phyloP scores from a whole-genome alignment of 2,888 invertebrate genomes.

The Cephalotes varians region DNA sequence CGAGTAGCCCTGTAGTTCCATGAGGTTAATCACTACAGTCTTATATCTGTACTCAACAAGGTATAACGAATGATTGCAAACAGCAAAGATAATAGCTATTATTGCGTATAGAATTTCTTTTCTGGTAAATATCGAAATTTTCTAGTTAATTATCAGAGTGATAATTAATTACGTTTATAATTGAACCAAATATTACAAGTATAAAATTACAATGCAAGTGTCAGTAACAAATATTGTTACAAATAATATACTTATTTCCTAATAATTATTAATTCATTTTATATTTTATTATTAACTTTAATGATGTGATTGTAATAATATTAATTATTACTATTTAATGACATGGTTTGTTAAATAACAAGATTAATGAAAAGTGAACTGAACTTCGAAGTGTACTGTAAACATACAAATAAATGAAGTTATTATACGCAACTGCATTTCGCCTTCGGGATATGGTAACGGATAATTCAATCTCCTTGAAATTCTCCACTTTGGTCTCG shows the following conservation, averaged over 20 bases:
- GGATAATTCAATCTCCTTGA: slow-evolving; percentile 65
- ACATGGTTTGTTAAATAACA: not conserved
- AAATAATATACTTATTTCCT: not conserved
- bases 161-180: slow-evolving; percentile 10
- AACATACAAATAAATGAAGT: slow-evolving; percentile 37
- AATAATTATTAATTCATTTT: not conserved
- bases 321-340: slow-evolving; percentile 10
- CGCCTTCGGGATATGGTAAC: slow-evolving; percentile 33
- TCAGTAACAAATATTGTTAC: not conserved
- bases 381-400: not conserved
- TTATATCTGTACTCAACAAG: slow-evolving; percentile 4
- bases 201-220: not conserved
- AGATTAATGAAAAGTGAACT: slow-evolving; percentile 12
- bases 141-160: slow-evolving; percentile 4
- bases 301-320: not conserved
- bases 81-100: not conserved
- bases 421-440: slow-evolving; percentile 37
- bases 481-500: slow-evolving; percentile 61
- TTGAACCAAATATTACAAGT: not conserved
- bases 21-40: slow-evolving; percentile 45
- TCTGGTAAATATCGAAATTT: not conserved
- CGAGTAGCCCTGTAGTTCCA: slow-evolving; percentile 8
- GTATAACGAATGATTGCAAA: slow-evolving; percentile 9
- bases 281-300: slow-evolving; percentile 1
- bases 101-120: not conserved